These are phyloP conservation scores for Epinephelus fuscoguttatus DNA, from an alignment of 2,113 vertebrate genomes.

Conservation along the genomic window DNA sequence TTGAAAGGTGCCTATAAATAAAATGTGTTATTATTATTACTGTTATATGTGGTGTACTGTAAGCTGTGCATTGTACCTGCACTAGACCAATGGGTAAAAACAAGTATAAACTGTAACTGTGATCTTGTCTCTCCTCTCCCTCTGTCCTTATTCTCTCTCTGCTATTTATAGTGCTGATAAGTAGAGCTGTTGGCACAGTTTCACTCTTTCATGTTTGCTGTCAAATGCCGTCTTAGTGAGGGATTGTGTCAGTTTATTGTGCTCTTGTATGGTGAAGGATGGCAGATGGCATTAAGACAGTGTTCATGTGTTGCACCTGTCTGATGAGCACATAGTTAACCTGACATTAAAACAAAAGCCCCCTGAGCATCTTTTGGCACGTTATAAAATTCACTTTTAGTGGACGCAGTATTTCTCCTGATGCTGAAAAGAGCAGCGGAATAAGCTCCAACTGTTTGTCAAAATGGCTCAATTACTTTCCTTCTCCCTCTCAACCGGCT, in stretches of 20 bases:
- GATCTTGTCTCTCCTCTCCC: not conserved
- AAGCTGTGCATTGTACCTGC: not conserved
- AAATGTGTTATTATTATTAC: no score
- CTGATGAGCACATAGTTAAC: not conserved
- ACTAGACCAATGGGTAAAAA: not conserved
- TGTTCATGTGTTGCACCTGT: not conserved
- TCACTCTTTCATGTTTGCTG: not conserved
- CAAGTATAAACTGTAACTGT: not conserved
- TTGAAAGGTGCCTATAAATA: no score
- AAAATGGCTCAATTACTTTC: conserved; percentile 34
- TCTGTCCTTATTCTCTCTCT: not conserved
- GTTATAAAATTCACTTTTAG: not conserved
- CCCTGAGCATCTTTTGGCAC: not conserved
- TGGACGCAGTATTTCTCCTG: not conserved
- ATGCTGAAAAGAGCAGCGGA: not conserved
- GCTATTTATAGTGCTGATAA: conserved; percentile 8
- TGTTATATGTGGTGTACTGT: no score
- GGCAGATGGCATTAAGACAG: not conserved
- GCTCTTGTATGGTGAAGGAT: not conserved
- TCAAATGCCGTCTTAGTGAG: not conserved
- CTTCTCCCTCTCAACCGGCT: not conserved
- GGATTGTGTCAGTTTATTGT: not conserved
- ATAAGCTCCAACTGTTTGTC: conserved; percentile 2
- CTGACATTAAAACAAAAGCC: not conserved
- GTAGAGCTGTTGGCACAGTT: not conserved